Evolutionary conservation across 2,797 vertebrate species (phyloP).

Genomic region (Notolabrus celidotus): DNA sequence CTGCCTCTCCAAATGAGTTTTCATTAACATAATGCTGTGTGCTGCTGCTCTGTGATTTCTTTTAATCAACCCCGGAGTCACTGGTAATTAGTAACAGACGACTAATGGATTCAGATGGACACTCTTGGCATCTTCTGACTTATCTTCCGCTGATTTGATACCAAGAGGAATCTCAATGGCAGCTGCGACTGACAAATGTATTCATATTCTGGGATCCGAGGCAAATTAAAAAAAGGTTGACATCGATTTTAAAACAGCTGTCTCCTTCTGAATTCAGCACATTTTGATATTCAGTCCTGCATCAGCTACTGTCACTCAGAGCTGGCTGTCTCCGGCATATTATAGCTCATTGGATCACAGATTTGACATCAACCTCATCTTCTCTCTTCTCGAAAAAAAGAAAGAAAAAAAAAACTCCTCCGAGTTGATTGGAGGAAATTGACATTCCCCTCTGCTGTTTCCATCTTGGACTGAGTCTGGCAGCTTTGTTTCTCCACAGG

Average conservation of each 20-base stretch:
- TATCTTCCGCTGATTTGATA: conserved; percentile 49
- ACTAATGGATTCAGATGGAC: conserved; percentile 82
- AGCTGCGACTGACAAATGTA: conserved; percentile 40
- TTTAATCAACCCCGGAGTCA: conserved; percentile 83
- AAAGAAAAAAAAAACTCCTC: conserved; percentile 17
- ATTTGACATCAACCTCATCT: conserved; percentile 72
- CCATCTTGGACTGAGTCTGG: conserved; percentile 56
- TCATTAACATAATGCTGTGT: conserved; percentile 83
- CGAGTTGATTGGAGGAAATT: conserved; percentile 70
- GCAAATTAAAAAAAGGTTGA: conserved; percentile 34
- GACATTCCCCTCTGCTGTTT: conserved; percentile 69
- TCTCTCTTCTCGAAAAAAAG: conserved; percentile 40
- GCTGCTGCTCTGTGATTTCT: conserved; percentile 78
- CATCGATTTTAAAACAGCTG: conserved; percentile 40
- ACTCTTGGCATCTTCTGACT: conserved; percentile 66
- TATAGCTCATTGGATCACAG: conserved; percentile 47
- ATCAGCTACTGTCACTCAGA: conserved; percentile 24
- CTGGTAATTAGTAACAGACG: conserved; percentile 78
- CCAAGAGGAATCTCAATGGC: conserved; percentile 50
- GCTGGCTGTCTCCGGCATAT: conserved; percentile 44
- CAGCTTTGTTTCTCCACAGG: conserved; percentile 78
- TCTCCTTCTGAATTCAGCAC: conserved; percentile 12
- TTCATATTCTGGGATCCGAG: conserved; percentile 31
- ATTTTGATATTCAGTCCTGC: conserved; percentile 29
- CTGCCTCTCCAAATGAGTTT: conserved; percentile 77